Conservation (phyloP, 2,113 vertebrate species). For the Brachyhypopomus occidentalis region DNA sequence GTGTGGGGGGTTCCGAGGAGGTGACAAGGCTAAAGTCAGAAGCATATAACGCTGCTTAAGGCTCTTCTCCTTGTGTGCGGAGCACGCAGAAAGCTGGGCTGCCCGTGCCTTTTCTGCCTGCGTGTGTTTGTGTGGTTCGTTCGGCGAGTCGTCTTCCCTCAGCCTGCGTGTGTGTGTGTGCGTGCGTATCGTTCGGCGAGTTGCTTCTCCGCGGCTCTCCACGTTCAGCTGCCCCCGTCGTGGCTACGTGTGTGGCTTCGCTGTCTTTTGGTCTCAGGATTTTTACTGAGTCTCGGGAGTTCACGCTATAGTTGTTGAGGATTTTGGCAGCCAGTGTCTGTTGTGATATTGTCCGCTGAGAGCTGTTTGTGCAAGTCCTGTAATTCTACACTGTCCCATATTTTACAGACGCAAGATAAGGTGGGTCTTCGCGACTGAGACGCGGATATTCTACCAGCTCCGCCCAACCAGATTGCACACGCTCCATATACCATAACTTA, state of each 20-base stretch:
- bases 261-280: neutral
- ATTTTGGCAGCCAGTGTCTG: slow-evolving; percentile 10
- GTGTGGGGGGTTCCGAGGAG: neutral
- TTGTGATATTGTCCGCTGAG: slow-evolving; percentile 33
- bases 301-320: slow-evolving; percentile 10
- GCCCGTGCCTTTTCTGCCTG: neutral
- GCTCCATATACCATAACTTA: neutral
- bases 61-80: neutral
- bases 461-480: slow-evolving; percentile 54
- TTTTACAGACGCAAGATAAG: slow-evolving; percentile 81
- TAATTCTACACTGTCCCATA: slow-evolving; percentile 75
- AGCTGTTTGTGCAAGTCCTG: slow-evolving; percentile 44
- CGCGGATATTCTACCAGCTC: slow-evolving; percentile 71
- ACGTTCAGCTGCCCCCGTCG: no score
- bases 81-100: neutral
- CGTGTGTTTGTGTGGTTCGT: neutral
- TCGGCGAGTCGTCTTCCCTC: neutral
- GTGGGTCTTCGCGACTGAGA: slow-evolving; percentile 76
- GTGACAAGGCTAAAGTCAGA: neutral
- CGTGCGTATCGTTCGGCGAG: no score
- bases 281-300: neutral
- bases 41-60: neutral
- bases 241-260: slow-evolving; percentile 7
- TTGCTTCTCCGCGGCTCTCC: no score
- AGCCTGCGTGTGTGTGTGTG: no score